Evolutionary conservation across 2,797 vertebrate genomes (phyloP).

Genomic region (Meda fulgida): DNA sequence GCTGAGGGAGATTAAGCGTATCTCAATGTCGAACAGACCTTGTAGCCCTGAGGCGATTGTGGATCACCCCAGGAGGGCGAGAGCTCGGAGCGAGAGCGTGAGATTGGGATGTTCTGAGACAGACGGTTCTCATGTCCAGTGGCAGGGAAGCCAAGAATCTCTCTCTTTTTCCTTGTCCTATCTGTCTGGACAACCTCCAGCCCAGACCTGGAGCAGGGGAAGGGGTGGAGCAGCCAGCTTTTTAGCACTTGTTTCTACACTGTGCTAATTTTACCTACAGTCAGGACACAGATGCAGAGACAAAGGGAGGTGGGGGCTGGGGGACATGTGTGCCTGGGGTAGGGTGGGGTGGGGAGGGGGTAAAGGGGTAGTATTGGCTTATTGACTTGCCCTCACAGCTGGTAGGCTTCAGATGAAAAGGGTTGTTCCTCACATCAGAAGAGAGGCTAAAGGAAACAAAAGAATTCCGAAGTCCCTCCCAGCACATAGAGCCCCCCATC

Average conservation of each 20-base stretch:
- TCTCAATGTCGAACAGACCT: constrained; percentile 50
- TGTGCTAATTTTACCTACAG: constrained; percentile 59
- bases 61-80: constrained; percentile 60
- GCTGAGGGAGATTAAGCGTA: constrained; percentile 50
- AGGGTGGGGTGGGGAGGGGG: constrained; percentile 28
- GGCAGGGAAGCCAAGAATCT: constrained; percentile 4
- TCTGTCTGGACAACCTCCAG: constrained; percentile 34
- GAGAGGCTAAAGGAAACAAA: constrained; percentile 59
- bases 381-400: constrained; percentile 71
- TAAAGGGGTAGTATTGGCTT: constrained; percentile 62
- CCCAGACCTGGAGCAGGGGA: constrained; percentile 39
- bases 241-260: constrained; percentile 51
- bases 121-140: constrained; percentile 25
- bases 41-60: constrained; percentile 70
- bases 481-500: constrained; percentile 17
- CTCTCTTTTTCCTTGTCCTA: constrained; percentile 33
- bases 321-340: constrained; percentile 35
- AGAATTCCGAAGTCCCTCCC: constrained; percentile 56
- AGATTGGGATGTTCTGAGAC: constrained; percentile 23
- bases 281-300: constrained; percentile 60
- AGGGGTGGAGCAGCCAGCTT: constrained; percentile 31
- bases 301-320: constrained; percentile 50
- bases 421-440: constrained; percentile 69
- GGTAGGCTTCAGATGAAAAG: constrained; percentile 69
- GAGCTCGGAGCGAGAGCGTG: constrained; percentile 23